Evolutionary conservation across 2,113 vertebrate species (phyloP).

Genomic region (Dicentrarchus labrax): DNA sequence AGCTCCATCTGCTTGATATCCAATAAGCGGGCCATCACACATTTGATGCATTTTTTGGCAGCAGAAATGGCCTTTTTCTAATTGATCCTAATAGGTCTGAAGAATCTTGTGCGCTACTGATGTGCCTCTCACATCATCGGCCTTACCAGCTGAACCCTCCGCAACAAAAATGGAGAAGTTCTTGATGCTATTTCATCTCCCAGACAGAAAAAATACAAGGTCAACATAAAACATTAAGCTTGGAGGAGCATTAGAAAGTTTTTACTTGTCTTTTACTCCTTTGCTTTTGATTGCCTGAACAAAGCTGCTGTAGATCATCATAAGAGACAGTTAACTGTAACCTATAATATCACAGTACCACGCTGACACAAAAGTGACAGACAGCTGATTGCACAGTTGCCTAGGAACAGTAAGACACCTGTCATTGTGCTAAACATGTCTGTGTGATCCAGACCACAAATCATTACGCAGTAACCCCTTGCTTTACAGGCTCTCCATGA

Average conservation of each 20-base stretch:
- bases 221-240: not conserved
- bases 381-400: not conserved
- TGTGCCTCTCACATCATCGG: not conserved
- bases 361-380: not conserved
- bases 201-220: not conserved
- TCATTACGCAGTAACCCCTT: not conserved
- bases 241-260: not conserved
- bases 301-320: not conserved
- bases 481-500: not conserved
- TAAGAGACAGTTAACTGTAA: not conserved
- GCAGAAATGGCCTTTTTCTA: not conserved
- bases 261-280: not conserved
- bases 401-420: not conserved
- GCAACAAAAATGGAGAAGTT: not conserved
- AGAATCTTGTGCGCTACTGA: not conserved
- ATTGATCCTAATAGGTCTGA: not conserved
- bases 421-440: not conserved
- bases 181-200: not conserved
- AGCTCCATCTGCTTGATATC: not conserved
- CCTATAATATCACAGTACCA: not conserved
- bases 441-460: not conserved
- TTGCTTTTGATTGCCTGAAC: not conserved
- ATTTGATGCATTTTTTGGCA: not conserved
- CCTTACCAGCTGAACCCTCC: not conserved
- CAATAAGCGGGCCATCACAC: not conserved